These are phyloP conservation scores for Clytia hemisphaerica DNA, from an alignment of 30 jellyfish, hydroid and myxozoan genomes.

Conservation along the genomic window DNA sequence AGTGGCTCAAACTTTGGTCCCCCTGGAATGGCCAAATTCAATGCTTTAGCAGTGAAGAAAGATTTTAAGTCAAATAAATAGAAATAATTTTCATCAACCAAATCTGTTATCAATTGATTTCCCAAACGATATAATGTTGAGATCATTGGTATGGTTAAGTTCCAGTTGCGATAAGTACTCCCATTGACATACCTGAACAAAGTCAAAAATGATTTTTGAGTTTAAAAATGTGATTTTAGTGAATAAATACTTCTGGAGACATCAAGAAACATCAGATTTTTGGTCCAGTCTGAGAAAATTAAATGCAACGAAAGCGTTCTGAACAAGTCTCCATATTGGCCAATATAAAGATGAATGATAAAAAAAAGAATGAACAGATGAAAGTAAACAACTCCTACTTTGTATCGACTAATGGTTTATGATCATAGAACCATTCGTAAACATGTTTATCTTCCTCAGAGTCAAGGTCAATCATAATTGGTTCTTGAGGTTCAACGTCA, in stretches of 20 bases:
- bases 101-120: slow-evolving; percentile 89
- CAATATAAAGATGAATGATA: too few species aligned
- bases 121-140: slow-evolving; percentile 92
- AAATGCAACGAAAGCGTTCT: too few species aligned
- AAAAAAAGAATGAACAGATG: background rate
- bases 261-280: too few species aligned
- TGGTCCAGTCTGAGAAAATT: too few species aligned
- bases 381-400: slow-evolving; percentile 35
- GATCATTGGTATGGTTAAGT: slow-evolving; percentile 73
- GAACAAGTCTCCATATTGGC: too few species aligned
- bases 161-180: slow-evolving; percentile 88
- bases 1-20: slow-evolving; percentile 99
- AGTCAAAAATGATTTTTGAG: background rate
- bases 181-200: slow-evolving; percentile 82
- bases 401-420: slow-evolving; percentile 73
- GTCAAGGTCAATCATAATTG: slow-evolving; percentile 93
- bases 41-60: slow-evolving; percentile 97
- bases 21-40: slow-evolving; percentile 97
- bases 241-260: too few species aligned
- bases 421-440: slow-evolving; percentile 96
- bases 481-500: slow-evolving; percentile 97
- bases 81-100: slow-evolving; percentile 89
- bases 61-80: slow-evolving; percentile 90
- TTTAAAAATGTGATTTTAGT: too few species aligned
- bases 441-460: slow-evolving; percentile 93